phyloP scores from a whole-genome alignment of 2,113 vertebrate genomes.

The Odobenus rosmarus region DNA sequence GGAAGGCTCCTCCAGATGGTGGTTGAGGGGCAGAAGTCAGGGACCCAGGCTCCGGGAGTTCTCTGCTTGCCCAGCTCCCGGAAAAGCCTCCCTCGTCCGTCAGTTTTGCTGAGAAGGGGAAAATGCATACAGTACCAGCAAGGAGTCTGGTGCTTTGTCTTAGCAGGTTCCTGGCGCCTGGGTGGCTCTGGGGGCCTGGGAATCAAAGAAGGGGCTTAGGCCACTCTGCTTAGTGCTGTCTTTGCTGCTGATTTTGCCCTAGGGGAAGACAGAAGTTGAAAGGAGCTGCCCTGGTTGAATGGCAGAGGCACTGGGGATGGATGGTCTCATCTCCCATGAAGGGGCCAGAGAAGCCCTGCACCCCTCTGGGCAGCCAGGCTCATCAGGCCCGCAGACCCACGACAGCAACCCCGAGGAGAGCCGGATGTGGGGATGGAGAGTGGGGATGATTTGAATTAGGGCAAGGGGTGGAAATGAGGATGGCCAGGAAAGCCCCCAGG shows the following conservation, averaged over 20 bases:
- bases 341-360: background rate
- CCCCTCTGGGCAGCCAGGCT: background rate
- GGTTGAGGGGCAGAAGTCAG: background rate
- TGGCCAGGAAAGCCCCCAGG: background rate
- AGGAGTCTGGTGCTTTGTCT: background rate
- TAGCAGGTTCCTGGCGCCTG: conserved; percentile 51
- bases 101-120: conserved; percentile 19
- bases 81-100: background rate
- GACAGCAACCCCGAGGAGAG: background rate
- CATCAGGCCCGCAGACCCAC: background rate
- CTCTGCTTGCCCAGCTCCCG: background rate
- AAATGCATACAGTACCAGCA: background rate
- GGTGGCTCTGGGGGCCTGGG: conserved; percentile 61
- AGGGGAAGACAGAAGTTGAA: conserved; percentile 72
- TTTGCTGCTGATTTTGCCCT: conserved; percentile 65
- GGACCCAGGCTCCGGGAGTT: background rate
- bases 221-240: conserved; percentile 38
- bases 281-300: conserved; percentile 48
- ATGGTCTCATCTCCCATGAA: background rate
- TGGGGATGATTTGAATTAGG: background rate
- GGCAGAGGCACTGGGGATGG: background rate
- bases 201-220: conserved; percentile 74
- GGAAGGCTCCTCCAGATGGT: background rate
- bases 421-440: rapidly evolving
- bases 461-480: background rate